phyloP scores from a whole-genome alignment of 2,797 vertebrate species.

The Gila robusta region DNA sequence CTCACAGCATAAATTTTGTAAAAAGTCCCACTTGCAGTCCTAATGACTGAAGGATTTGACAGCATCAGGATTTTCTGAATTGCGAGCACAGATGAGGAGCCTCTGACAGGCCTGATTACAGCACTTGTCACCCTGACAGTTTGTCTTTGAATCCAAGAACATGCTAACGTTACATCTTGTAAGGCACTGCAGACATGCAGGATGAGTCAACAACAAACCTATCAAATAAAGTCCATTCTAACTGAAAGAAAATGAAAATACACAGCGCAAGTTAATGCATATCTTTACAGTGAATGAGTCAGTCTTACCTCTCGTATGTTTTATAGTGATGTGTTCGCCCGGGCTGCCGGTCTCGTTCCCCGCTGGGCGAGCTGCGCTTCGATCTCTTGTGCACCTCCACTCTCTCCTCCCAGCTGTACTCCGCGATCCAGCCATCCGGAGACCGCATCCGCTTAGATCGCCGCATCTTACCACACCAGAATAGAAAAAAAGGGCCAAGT shows the following conservation, averaged over 20 bases:
- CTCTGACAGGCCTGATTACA: constrained; percentile 5
- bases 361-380: constrained; percentile 77
- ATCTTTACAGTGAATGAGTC: background rate
- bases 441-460: constrained; percentile 81
- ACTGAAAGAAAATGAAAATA: background rate
- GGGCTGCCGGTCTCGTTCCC: constrained; percentile 78
- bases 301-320: constrained; percentile 82
- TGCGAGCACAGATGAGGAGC: background rate
- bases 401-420: constrained; percentile 80
- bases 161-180: background rate
- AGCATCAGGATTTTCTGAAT: constrained; percentile 20
- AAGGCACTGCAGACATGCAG: background rate
- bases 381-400: constrained; percentile 79
- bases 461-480: constrained; percentile 74
- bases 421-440: constrained; percentile 76
- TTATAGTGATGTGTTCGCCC: constrained; percentile 72
- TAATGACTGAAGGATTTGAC: background rate
- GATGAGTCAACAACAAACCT: background rate
- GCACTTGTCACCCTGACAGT: constrained; percentile 12
- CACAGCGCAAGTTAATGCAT: no score
- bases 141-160: background rate
- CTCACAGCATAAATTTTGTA: background rate
- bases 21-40: background rate
- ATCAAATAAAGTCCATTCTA: background rate
- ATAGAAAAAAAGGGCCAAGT: constrained; percentile 51